A percentile compares a stretch with the other conserved stretches of the same genome.
Conservation (phyloP, 2,888 invertebrate genomes). For the Homarus gammarus region DNA sequence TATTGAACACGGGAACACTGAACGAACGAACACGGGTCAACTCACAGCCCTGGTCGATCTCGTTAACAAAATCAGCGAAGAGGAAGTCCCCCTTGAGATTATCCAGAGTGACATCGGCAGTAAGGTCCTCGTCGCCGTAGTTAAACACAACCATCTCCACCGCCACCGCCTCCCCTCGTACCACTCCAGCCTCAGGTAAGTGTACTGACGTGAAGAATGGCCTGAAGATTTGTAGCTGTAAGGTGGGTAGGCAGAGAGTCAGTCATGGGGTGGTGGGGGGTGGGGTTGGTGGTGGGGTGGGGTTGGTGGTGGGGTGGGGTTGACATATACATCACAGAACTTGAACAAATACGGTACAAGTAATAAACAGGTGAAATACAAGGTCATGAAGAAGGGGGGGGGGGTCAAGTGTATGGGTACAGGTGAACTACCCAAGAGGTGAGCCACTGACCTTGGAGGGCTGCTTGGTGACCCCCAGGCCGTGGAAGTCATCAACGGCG, state of each 20-base stretch:
- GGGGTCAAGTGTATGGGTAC: too few relatives aligned
- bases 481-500: slow-evolving; percentile 87
- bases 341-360: too few relatives aligned
- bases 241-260: neutral
- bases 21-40: too few relatives aligned
- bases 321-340: too few relatives aligned
- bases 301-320: too few relatives aligned
- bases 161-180: slow-evolving; percentile 93
- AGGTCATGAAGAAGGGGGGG: too few relatives aligned
- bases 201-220: slow-evolving; percentile 92
- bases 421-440: neutral
- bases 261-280: too few relatives aligned
- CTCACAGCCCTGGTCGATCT: slow-evolving; percentile 74
- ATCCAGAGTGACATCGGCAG: slow-evolving; percentile 90
- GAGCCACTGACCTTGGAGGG: slow-evolving; percentile 82
- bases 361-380: too few relatives aligned
- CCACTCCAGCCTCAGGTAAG: slow-evolving; percentile 89
- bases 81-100: slow-evolving; percentile 84
- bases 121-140: slow-evolving; percentile 88
- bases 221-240: slow-evolving; percentile 85
- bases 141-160: slow-evolving; percentile 93
- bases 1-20: too few relatives aligned
- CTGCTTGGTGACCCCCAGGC: slow-evolving; percentile 87
- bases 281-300: too few relatives aligned
- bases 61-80: slow-evolving; percentile 74